Evolutionary conservation across 2,797 vertebrate species (phyloP).

Genomic region (Cygnus olor): DNA sequence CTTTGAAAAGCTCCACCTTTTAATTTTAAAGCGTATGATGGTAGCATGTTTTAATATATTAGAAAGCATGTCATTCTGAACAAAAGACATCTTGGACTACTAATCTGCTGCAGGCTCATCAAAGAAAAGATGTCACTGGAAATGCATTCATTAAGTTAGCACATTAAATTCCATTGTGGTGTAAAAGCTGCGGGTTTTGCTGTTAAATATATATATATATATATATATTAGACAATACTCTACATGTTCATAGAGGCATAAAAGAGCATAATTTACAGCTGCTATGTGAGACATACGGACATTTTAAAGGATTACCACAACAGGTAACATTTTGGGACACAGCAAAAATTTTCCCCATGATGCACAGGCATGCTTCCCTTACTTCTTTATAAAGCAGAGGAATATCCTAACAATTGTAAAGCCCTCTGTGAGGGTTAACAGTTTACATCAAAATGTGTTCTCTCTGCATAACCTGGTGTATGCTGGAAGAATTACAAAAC

Average conservation of each 20-base stretch:
- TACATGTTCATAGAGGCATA: not conserved
- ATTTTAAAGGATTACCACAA: not conserved
- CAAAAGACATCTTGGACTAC: slow-evolving; percentile 48
- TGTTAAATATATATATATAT: too few species aligned
- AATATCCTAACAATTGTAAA: not conserved
- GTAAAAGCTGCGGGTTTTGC: slow-evolving; percentile 4
- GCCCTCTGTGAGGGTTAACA: not conserved
- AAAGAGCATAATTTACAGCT: not conserved
- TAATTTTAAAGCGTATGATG: slow-evolving; percentile 44
- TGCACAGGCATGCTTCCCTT: not conserved
- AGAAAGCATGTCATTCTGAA: slow-evolving; percentile 50
- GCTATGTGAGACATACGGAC: not conserved
- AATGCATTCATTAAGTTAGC: slow-evolving; percentile 10
- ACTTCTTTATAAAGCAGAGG: not conserved
- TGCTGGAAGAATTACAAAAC: not conserved
- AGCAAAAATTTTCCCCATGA: not conserved
- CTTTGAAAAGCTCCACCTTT: slow-evolving; percentile 34
- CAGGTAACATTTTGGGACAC: not conserved
- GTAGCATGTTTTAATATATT: slow-evolving; percentile 7
- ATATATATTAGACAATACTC: not conserved
- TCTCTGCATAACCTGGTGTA: not conserved
- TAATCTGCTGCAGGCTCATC: slow-evolving; percentile 32
- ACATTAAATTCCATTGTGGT: not conserved
- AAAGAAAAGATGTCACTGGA: slow-evolving; percentile 40
- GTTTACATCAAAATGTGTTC: not conserved